Percentiles rank a stretch among this genome's conserved stretches.
Evolutionary conservation across 2,888 invertebrate genomes (phyloP).

Genomic region (Andrena dorsata): DNA sequence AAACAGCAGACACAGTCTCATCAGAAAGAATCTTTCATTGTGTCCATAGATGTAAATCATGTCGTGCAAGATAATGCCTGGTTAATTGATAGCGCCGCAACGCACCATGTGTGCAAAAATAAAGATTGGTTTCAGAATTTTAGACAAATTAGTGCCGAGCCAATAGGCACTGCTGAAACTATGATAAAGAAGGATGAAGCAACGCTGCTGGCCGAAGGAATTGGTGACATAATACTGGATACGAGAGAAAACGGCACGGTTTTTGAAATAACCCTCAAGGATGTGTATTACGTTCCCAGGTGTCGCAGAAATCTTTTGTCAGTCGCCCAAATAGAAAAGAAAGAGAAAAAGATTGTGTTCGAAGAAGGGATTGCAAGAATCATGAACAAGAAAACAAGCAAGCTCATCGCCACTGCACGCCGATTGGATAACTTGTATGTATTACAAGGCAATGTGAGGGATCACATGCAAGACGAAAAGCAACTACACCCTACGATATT

Average conservation of each 20-base stretch:
- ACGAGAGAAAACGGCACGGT: not conserved
- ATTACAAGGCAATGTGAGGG: too few species aligned
- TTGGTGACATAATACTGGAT: constrained; percentile 10
- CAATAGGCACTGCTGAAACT: constrained; percentile 3
- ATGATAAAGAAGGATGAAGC: not conserved
- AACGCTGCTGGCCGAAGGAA: constrained; percentile 3
- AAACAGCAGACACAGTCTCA: not conserved
- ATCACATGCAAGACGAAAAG: too few species aligned
- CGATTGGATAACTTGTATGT: too few species aligned
- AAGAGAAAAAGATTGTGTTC: too few species aligned
- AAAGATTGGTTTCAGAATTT: constrained; percentile 23
- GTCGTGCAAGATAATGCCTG: not conserved
- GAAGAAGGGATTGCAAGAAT: too few species aligned
- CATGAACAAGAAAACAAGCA: too few species aligned
- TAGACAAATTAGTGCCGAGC: not conserved
- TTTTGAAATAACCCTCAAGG: not conserved
- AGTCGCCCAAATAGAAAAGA: constrained; percentile 3
- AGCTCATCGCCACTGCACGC: too few species aligned
- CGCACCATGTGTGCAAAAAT: constrained; percentile 23
- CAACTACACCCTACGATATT: too few species aligned
- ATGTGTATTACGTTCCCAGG: constrained; percentile 4
- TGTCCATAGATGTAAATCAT: not conserved
- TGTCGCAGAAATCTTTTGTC: constrained; percentile 7
- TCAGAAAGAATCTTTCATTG: constrained; percentile 1
- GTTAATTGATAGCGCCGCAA: constrained; percentile 27